These are phyloP conservation scores for Zosterops pallidus DNA, from an alignment of 2,113 vertebrate species.

Conservation along the genomic window DNA sequence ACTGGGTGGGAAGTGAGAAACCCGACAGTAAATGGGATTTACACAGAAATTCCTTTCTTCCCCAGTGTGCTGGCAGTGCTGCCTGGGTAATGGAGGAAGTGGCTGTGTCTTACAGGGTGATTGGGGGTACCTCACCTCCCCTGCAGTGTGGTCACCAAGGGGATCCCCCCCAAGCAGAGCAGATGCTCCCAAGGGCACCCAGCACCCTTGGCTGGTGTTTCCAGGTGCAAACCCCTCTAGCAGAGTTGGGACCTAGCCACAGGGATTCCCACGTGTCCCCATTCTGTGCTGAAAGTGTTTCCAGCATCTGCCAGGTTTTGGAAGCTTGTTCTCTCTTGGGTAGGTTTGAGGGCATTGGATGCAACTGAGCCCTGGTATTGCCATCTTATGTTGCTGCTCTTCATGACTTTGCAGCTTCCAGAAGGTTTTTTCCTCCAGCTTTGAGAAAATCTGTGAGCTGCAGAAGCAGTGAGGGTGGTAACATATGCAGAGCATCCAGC, in stretches of 20 bases:
- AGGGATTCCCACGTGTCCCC: fast-evolving
- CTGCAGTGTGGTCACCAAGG: neutral
- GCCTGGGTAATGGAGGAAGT: neutral
- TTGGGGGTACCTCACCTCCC: neutral
- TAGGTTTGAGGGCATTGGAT: neutral
- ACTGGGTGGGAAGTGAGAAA: conserved; percentile 53
- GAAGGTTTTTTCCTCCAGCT: neutral
- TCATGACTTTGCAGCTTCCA: neutral
- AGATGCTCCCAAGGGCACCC: neutral
- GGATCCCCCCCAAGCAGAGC: neutral
- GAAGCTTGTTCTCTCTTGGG: neutral
- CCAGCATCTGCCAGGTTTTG: neutral
- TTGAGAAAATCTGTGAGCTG: neutral
- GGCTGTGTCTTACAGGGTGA: neutral
- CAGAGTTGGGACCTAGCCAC: neutral
- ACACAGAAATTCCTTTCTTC: conserved; percentile 71
- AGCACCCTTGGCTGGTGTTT: neutral
- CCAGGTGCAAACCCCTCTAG: neutral
- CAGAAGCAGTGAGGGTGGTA: neutral
- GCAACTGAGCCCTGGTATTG: neutral
- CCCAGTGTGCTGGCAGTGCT: neutral
- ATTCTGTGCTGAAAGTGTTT: neutral
- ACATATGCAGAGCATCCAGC: neutral
- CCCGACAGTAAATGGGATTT: conserved; percentile 19
- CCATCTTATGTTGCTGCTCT: neutral